A percentile compares a stretch with the other conserved stretches of the same genome.
Conservation (phyloP, 1,140 invertebrate species). For the Pogonomyrmex californicus region DNA sequence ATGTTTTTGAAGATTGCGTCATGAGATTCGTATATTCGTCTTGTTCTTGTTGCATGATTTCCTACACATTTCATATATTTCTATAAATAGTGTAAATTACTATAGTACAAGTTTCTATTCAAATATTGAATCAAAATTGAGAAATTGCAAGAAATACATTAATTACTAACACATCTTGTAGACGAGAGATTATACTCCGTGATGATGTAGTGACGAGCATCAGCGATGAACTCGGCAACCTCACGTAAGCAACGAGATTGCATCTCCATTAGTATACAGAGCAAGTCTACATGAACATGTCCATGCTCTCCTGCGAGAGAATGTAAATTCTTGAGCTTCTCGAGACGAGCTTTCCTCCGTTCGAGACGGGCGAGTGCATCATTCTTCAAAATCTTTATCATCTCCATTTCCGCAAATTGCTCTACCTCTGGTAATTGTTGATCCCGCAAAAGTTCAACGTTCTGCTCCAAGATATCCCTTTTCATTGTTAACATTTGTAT, state of each 20-base stretch:
- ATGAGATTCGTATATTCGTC: conserved; percentile 74
- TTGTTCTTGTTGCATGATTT: conserved; percentile 79
- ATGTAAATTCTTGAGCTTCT: conserved; percentile 79
- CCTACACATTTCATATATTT: conserved; percentile 72
- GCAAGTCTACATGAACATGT: conserved; percentile 80
- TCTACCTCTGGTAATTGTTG: conserved; percentile 76
- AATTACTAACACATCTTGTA: conserved; percentile 80
- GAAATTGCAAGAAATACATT: neutral
- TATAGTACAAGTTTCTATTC: neutral
- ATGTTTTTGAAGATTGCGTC: conserved; percentile 61
- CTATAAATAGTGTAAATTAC: conserved; percentile 36
- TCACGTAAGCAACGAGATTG: conserved; percentile 78
- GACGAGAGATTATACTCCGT: conserved; percentile 80
- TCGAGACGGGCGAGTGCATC: conserved; percentile 73
- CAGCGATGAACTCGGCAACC: conserved; percentile 79
- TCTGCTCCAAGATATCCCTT: conserved; percentile 81
- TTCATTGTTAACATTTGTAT: conserved; percentile 76
- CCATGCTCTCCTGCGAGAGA: conserved; percentile 79
- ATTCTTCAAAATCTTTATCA: conserved; percentile 77
- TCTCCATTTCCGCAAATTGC: conserved; percentile 75
- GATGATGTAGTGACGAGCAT: conserved; percentile 80
- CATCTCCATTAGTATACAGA: conserved; percentile 82
- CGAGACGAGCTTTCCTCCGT: conserved; percentile 73
- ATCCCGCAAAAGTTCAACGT: conserved; percentile 76
- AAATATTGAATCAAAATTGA: neutral